Evolutionary conservation across 1,140 invertebrate genomes (phyloP).

Genomic region (Hyles euphorbiae): DNA sequence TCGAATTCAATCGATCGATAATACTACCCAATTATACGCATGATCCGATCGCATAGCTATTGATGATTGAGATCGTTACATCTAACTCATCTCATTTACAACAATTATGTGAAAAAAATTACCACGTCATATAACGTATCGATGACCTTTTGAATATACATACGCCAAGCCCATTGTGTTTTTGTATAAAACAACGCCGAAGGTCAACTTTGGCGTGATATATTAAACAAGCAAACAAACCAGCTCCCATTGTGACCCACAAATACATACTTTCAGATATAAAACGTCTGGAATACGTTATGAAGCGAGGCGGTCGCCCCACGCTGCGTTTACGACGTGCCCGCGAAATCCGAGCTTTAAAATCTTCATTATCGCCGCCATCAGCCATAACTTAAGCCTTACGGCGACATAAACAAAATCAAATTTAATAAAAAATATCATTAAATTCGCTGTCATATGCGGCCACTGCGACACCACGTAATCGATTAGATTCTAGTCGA

Average conservation of each 20-base stretch:
- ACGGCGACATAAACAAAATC: constrained; percentile 31
- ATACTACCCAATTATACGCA: too few species aligned
- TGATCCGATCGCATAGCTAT: too few species aligned
- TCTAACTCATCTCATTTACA: background rate
- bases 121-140: too few species aligned
- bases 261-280: constrained; percentile 12
- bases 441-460: constrained; percentile 18
- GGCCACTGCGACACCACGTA: constrained; percentile 6
- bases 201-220: constrained; percentile 13
- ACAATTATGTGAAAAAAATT: too few species aligned
- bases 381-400: constrained; percentile 27
- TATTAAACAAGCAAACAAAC: constrained; percentile 9
- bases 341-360: constrained; percentile 36
- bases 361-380: constrained; percentile 46
- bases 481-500: constrained; percentile 7
- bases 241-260: constrained; percentile 17
- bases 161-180: constrained; percentile 5
- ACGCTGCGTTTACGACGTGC: constrained; percentile 38
- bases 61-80: too few species aligned
- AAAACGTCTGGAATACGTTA: background rate
- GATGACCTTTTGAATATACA: too few species aligned
- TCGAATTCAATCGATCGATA: too few species aligned
- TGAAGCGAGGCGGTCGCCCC: constrained; percentile 17
- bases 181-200: constrained; percentile 16
- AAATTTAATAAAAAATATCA: constrained; percentile 30